These are phyloP conservation scores for Eupeodes corollae DNA, from an alignment of 1,140 invertebrate genomes.

Conservation along the genomic window DNA sequence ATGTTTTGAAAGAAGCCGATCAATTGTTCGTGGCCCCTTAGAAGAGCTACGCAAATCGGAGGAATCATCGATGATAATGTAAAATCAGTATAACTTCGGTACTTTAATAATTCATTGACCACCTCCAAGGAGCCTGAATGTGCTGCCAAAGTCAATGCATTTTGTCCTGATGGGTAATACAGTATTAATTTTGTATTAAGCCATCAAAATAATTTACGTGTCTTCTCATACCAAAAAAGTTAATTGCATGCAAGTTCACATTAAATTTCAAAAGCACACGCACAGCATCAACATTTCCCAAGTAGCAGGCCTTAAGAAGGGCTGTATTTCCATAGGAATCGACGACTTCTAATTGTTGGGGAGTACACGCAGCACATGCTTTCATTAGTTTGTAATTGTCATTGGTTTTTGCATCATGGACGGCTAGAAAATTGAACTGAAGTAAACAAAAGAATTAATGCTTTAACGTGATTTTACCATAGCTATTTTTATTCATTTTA, in stretches of 20 bases:
- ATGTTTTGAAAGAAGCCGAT: slow-evolving; percentile 14
- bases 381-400: no score
- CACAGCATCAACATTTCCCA: slow-evolving; percentile 19
- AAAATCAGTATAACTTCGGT: slow-evolving; percentile 25
- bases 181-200: not conserved
- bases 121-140: slow-evolving; percentile 17
- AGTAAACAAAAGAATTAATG: no score
- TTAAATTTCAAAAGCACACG: slow-evolving; percentile 15
- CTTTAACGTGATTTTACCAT: no score
- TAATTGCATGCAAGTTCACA: slow-evolving; percentile 22
- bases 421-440: no score
- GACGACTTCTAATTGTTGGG: slow-evolving; percentile 13
- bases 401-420: no score
- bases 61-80: slow-evolving; percentile 29
- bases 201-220: not conserved
- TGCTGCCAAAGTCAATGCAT: slow-evolving; percentile 27
- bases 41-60: slow-evolving; percentile 22
- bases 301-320: slow-evolving; percentile 26
- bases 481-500: no score
- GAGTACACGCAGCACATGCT: no score
- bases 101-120: slow-evolving; percentile 18
- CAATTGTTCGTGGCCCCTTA: slow-evolving; percentile 15
- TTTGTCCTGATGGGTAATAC: slow-evolving; percentile 17
- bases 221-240: slow-evolving; percentile 15
- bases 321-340: slow-evolving; percentile 31